Base-by-base conservation (phyloP, 2,797 vertebrate genomes). In the Okamejei kenojei region DNA sequence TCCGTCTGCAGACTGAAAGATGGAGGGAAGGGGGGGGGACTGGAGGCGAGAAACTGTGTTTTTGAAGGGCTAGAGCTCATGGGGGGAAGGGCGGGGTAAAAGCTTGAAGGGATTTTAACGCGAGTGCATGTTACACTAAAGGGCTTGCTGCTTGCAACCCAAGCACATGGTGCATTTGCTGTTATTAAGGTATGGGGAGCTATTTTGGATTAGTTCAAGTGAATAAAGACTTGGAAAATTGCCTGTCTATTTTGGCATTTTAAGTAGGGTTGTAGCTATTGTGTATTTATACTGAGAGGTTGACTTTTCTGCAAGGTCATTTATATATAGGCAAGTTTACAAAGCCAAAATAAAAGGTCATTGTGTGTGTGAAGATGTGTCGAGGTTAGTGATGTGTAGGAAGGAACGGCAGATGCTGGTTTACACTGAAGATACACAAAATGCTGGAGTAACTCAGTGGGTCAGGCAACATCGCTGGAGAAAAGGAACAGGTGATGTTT, bases 231-330 rank as follows among this genome's bases (percentile, higher is more conserved):
- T 74, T 88, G 7, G 17, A 35, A 6, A n/a, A 19, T 63, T 7
- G n/a, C 29, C 58, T n/a, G 17, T 19, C 7, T 68, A 19, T 9
- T n/a, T 7, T 88, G 77, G 19, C 29, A n/a, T 17, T 54, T 63
- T 65, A 65, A 65, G 58, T 32, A 17, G 13, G 45, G 61, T 65
- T n/a, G 6, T 29, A 32, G 61, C 21, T 65, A n/a, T 65, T 32
- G 21, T 63, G 54, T 26, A 54, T 84, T 84, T 5, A n/a, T n/a
- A n/a, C 58, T 8, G 29, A 8, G 11, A 65, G 84, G 63, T 63
- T 88, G 61, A 21, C 84, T 88, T 88, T 88, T n/a, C 84, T 68
- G 7, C 84, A 88, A 88, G 84, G 63, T 68, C 84, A 88, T 88
- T 63, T 68, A 10, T 19, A 63, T 35, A 17, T n/a, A 88, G 61